Percentiles rank a stretch among this genome's conserved stretches.
Conservation (phyloP, 2,797 vertebrate species). For the Alfaro cultratus region DNA sequence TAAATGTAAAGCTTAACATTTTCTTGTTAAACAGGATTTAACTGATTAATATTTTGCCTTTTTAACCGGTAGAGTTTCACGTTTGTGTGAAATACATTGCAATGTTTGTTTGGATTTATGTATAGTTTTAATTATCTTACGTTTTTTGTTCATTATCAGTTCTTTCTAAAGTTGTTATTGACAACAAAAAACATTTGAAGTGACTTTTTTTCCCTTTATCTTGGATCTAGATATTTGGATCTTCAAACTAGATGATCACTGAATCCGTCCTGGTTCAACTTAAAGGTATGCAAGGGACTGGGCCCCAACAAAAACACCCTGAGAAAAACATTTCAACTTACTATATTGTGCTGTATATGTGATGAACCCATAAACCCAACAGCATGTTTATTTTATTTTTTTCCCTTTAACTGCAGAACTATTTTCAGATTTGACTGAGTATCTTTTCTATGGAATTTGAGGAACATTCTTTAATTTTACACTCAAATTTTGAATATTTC, state of each 20-base stretch:
- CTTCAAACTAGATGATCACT: conserved; percentile 32
- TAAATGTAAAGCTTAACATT: neutral
- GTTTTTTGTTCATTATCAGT: neutral
- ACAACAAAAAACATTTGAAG: neutral
- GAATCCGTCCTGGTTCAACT: conserved; percentile 40
- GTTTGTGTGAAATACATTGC: neutral
- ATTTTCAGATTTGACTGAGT: neutral
- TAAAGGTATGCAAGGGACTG: conserved; percentile 62
- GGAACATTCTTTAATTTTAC: neutral
- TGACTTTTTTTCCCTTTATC: neutral
- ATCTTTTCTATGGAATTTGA: neutral
- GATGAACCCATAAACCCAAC: neutral
- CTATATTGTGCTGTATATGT: neutral
- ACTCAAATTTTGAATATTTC: conserved; percentile 25
- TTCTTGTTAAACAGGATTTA: neutral
- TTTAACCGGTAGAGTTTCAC: neutral
- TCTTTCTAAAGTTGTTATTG: neutral
- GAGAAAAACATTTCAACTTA: neutral
- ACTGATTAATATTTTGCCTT: neutral
- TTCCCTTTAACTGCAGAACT: neutral
- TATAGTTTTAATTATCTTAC: neutral
- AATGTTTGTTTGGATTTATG: no score
- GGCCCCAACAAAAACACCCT: conserved; percentile 18
- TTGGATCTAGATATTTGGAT: conserved; percentile 12
- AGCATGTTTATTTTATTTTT: neutral